Percentiles rank a stretch among this genome's conserved stretches.
These are phyloP conservation scores for Melieria omissa DNA, from an alignment of 2,888 invertebrate species.

Conservation along the genomic window DNA sequence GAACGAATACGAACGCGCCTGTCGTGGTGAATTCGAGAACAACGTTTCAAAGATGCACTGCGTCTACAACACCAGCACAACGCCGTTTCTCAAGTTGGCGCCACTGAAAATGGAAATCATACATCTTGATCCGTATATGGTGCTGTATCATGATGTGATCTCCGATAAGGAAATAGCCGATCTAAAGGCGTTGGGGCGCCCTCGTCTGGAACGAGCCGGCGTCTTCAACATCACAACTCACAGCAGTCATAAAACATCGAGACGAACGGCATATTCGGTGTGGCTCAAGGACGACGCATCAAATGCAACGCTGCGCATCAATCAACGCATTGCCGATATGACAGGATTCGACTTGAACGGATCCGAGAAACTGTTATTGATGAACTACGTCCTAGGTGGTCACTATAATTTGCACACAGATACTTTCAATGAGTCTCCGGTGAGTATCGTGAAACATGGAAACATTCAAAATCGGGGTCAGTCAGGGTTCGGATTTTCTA, in stretches of 20 bases:
- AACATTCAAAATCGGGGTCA: no score
- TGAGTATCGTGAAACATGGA: no score
- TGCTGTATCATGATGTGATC: no score
- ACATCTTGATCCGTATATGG: slow-evolving; percentile 57
- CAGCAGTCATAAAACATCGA: slow-evolving; percentile 41
- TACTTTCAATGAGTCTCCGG: slow-evolving; percentile 54
- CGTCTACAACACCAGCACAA: slow-evolving; percentile 56
- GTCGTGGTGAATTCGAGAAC: slow-evolving; percentile 53
- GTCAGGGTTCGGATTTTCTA: no score
- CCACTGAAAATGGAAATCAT: slow-evolving; percentile 61
- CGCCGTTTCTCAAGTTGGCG: slow-evolving; percentile 55
- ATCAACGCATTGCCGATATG: slow-evolving; percentile 57
- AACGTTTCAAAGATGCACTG: slow-evolving; percentile 49
- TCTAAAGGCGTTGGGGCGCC: slow-evolving; percentile 51
- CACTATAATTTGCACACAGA: slow-evolving; percentile 60
- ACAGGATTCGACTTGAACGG: no score
- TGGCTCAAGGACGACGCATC: slow-evolving; percentile 54
- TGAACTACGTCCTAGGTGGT: slow-evolving; percentile 63
- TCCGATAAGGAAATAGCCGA: slow-evolving; percentile 53
- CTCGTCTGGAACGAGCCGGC: slow-evolving; percentile 53
- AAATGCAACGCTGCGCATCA: slow-evolving; percentile 47
- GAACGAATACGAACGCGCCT: slow-evolving; percentile 49
- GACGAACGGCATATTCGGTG: slow-evolving; percentile 58
- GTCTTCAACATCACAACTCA: slow-evolving; percentile 45
- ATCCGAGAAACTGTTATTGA: slow-evolving; percentile 60